phyloP scores from a whole-genome alignment of 2,888 invertebrate genomes.

The Tipula confusa region DNA sequence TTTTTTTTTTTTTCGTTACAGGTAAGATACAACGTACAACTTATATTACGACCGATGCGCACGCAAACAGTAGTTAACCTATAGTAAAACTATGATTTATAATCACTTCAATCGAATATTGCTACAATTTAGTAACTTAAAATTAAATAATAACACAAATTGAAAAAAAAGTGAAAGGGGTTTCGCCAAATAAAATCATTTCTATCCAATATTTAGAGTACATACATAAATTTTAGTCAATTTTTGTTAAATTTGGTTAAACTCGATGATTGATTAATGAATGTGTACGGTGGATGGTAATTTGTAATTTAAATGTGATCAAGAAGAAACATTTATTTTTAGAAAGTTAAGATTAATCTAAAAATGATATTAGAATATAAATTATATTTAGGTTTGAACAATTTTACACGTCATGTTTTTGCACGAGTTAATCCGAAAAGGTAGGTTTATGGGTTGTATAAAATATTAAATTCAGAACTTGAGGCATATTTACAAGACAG shows the following conservation, averaged over 20 bases:
- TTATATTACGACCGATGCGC: neutral
- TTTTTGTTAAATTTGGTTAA: neutral
- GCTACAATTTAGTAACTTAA: neutral
- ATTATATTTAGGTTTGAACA: neutral
- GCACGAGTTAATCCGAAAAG: neutral
- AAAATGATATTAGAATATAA: neutral
- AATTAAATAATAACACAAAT: neutral
- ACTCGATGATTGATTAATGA: neutral
- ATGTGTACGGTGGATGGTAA: neutral
- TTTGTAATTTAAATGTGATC: neutral
- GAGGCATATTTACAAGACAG: neutral
- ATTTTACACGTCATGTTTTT: neutral
- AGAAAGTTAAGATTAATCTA: neutral
- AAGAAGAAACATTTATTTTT: neutral
- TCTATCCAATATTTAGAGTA: neutral
- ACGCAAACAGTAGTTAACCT: neutral
- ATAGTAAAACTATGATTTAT: neutral
- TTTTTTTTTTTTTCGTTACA: neutral
- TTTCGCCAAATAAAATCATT: neutral
- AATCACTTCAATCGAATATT: neutral
- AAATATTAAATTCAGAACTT: neutral
- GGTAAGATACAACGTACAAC: neutral
- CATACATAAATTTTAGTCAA: neutral
- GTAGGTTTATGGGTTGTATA: too few relatives aligned
- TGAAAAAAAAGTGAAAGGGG: neutral